Base-by-base conservation (phyloP, 2,888 invertebrate genomes). In the Unio delphinus region DNA sequence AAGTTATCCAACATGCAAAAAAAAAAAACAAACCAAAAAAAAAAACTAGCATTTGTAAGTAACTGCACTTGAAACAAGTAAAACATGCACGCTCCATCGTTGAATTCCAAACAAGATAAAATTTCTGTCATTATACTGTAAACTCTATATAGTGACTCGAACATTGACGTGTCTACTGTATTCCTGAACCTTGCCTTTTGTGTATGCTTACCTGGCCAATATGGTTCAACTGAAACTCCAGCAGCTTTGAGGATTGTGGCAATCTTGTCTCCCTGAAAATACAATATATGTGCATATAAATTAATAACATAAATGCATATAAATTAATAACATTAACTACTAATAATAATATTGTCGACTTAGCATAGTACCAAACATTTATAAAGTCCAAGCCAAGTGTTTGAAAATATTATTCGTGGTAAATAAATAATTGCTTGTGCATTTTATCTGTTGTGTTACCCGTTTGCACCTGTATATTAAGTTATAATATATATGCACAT, bases 211-310 rank as follows among this genome's bases (percentile, higher is more conserved):
- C 88, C 96, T 61, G 99, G 98, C 99, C 99, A 99, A 92, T 98
- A 99, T 28, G 99, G 98, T 91, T 99, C 99, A 59, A 99, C 95
- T 79, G 96, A 95, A 73, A 99, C 98, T 89, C 93, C 94, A 81
- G 99, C 98, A 63, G 99, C 98, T 91, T 98, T 99, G 89, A 99
- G 91, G 90, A 99, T 95, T 80, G 98, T 97, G 83, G 94, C 94
- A 91, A 99, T 96, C 92, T 99, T 99, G 89, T 99, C 99, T 88
- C 96, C 96, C 89, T 89, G 78, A 58, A 85, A 83, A 60, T 59
- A 62, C 68, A 65, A 67, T 30, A 69, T 61, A 20, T 34, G 15
- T 56, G 26, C n/a, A 8, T 15, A 8, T 15, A 2, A 15, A 65
- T 26, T 23, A 8, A 8, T 15, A 61, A 45, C 7, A 23, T 23